Evolutionary conservation across 23 tunicate species (phyloP), one percentile per base, ranked within the genome.

Genomic region (Botrylloides violaceus): DNA sequence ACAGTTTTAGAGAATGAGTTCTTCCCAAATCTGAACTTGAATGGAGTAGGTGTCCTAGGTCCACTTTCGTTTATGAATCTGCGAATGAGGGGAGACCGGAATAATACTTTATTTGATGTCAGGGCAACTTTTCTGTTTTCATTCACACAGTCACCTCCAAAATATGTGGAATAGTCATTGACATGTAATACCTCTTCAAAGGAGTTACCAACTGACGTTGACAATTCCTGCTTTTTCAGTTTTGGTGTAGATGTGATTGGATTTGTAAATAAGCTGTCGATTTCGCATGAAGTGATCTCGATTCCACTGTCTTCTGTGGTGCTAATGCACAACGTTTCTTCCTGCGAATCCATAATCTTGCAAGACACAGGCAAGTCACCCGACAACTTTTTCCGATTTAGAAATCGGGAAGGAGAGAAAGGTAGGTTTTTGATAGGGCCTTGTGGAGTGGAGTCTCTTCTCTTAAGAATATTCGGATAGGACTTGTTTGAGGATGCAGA

Each of bases 171-270:
- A 2, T n/a, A 4, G 0, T 29, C 23, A 19, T 43, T 43, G 24
- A 37, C n/a, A 24, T 32, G 74, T 4, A 56, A 68, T 0, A 43
- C 56, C 28, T 9, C 15, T 32, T 68, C 58, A 63, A 63, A 27
- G 18, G 36, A 26, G 37, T 35, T 19, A 25, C 37, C 37, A 25
- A 39, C 22, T 20, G 74, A 23, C 20, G 58, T 24, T 26, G 27
- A 35, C 1, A 43, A 26, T 15, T 27, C 56, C 28, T 43, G 36
- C 56, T 37, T 68, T 37, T 68, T 68, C 36, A 39, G 37, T 32
- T 58, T 75, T 37, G 96, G 96, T 23, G 96, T 88, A 19, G 96
- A 88, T 48, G 96, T 88, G 1, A 88, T 70, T 2, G 96, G 71
- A 34, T 82, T 82, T 15, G 81, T 59, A 2, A 83, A 64, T 26